These are phyloP conservation scores for Notarius quadriscutis DNA, from an alignment of 2,113 vertebrate genomes.

Conservation along the genomic window DNA sequence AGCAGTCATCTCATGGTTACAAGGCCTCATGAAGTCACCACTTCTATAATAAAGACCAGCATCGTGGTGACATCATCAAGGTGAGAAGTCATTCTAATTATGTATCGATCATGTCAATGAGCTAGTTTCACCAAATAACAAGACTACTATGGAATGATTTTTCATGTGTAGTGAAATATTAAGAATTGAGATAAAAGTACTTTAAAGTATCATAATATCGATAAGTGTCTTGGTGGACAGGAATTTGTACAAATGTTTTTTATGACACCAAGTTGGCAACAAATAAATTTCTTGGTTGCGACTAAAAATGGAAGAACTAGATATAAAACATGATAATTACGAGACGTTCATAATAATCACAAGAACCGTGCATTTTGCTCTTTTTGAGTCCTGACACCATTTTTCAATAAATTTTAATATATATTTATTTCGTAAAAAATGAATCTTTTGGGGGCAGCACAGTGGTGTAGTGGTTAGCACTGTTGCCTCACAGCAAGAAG, in stretches of 20 bases:
- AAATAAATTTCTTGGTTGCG: neutral
- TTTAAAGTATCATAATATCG: neutral
- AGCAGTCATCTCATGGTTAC: constrained; percentile 30
- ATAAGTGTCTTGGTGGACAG: neutral
- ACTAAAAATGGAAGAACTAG: neutral
- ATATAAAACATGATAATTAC: neutral
- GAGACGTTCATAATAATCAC: neutral
- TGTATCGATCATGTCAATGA: neutral
- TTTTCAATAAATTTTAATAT: neutral
- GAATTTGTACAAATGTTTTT: neutral
- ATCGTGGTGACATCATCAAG: constrained; percentile 20
- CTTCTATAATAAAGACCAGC: constrained; percentile 22
- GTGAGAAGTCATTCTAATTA: constrained; percentile 15
- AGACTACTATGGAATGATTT: neutral
- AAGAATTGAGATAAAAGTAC: neutral
- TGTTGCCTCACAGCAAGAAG: no score
- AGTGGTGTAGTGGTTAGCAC: no score
- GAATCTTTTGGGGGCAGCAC: neutral
- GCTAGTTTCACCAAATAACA: neutral
- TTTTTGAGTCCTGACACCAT: neutral
- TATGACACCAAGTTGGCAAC: neutral
- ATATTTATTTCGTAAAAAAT: neutral
- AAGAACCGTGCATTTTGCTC: neutral
- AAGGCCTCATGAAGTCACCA: constrained; percentile 30
- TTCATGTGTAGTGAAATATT: neutral